Conservation (phyloP, 2,113 vertebrate genomes). For the Piliocolobus tephrosceles region DNA sequence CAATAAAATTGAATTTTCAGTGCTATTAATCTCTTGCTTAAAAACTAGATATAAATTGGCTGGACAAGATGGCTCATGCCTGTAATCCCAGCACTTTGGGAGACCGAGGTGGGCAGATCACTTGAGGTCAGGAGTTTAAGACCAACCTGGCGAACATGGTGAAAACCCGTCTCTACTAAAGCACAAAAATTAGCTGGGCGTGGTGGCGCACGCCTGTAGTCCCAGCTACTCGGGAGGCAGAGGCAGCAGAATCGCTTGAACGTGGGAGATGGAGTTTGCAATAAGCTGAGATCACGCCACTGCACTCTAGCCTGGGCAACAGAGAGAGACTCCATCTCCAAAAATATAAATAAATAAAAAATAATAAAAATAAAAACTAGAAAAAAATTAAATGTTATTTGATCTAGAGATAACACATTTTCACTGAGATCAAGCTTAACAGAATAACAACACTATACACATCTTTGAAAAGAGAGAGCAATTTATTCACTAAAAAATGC, state of each 20-base stretch:
- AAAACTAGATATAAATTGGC: background rate
- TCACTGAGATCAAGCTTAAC: constrained; percentile 8
- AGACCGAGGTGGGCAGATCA: background rate
- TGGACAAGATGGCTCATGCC: background rate
- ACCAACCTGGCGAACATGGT: background rate
- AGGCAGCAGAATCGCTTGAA: background rate
- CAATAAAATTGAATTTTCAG: constrained; percentile 5
- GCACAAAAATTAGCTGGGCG: background rate
- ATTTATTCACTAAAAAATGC: background rate
- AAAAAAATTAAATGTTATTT: constrained; percentile 25
- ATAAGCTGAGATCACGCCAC: background rate
- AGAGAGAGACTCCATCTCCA: background rate
- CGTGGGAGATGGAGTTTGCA: background rate
- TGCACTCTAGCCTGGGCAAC: background rate
- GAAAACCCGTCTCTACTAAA: background rate
- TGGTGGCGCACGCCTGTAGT: background rate
- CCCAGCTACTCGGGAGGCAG: background rate
- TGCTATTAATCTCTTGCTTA: background rate
- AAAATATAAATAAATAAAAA: background rate
- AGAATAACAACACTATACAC: background rate
- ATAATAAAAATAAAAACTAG: background rate
- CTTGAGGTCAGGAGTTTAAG: background rate
- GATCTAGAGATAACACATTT: constrained; percentile 11
- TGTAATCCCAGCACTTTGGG: background rate
- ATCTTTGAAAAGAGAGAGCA: background rate